phyloP scores from a whole-genome alignment of 2,888 invertebrate genomes.

The Branchellion lobata region DNA sequence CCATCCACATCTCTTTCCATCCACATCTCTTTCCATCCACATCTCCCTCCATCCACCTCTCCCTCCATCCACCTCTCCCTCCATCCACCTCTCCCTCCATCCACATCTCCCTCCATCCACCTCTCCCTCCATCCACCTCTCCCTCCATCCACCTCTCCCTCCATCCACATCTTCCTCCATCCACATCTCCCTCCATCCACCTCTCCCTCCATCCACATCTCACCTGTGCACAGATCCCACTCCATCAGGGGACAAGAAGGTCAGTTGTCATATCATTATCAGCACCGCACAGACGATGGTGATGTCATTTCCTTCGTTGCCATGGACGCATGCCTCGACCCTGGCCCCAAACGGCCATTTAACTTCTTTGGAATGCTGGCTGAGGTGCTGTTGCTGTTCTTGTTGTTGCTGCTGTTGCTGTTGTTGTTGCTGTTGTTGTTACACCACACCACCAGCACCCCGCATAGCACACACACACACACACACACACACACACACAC shows the following conservation, averaged over 20 bases:
- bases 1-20: too few species aligned
- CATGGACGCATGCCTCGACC: constrained; percentile 81
- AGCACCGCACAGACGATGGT: constrained; percentile 65
- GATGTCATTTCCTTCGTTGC: constrained; percentile 78
- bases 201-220: neutral
- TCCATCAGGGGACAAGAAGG: constrained; percentile 75
- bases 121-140: constrained; percentile 68
- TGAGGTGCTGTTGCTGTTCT: constrained; percentile 54
- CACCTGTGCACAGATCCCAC: constrained; percentile 65
- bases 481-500: constrained; percentile 18
- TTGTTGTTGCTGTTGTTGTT: neutral
- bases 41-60: too few species aligned
- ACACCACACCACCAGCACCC: neutral
- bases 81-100: neutral
- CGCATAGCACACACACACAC: neutral
- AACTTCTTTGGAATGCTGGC: constrained; percentile 77
- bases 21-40: too few species aligned
- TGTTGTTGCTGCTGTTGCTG: neutral
- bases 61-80: neutral
- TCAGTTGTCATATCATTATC: constrained; percentile 74
- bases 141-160: constrained; percentile 67
- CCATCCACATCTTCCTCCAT: too few species aligned
- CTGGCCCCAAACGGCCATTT: constrained; percentile 82
- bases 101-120: constrained; percentile 52
- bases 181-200: neutral